Conservation (phyloP, 2,113 vertebrate genomes). For the Oryzias melastigma region DNA sequence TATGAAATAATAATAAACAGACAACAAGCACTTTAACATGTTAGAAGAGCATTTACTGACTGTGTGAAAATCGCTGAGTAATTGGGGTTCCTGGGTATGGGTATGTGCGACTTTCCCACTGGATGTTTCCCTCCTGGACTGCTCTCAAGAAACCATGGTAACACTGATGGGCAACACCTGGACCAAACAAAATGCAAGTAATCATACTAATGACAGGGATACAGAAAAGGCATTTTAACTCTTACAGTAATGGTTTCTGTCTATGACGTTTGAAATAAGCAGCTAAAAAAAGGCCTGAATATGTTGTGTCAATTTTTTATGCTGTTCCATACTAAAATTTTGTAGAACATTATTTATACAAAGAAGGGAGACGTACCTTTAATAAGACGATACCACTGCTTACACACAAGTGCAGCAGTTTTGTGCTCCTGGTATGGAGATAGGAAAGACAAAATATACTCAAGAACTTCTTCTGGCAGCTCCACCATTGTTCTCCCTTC, state of each 20-base stretch:
- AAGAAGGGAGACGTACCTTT: slow-evolving; percentile 82
- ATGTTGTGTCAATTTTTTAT: no score
- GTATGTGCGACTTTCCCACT: slow-evolving; percentile 98
- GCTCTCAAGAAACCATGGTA: slow-evolving; percentile 97
- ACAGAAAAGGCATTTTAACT: not conserved
- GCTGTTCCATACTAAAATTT: not conserved
- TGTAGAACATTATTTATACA: not conserved
- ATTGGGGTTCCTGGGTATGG: slow-evolving; percentile 98
- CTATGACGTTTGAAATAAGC: no score
- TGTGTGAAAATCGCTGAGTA: slow-evolving; percentile 97
- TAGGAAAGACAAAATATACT: slow-evolving; percentile 96
- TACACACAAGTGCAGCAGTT: slow-evolving; percentile 95
- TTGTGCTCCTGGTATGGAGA: slow-evolving; percentile 99
- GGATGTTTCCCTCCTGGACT: slow-evolving; percentile 94
- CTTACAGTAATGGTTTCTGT: not conserved
- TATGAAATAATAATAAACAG: not conserved
- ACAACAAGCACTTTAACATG: not conserved
- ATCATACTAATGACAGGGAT: not conserved
- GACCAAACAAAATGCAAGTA: slow-evolving; percentile 4
- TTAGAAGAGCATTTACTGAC: slow-evolving; percentile 77
- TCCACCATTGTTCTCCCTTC: slow-evolving; percentile 84
- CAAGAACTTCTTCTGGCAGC: slow-evolving; percentile 94
- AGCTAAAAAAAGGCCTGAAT: no score
- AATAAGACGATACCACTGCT: slow-evolving; percentile 98
- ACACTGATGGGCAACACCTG: slow-evolving; percentile 97